Evolutionary conservation across 1,140 invertebrate genomes (phyloP), one percentile per base, ranked within the genome.

Genomic region (Bombus impatiens): DNA sequence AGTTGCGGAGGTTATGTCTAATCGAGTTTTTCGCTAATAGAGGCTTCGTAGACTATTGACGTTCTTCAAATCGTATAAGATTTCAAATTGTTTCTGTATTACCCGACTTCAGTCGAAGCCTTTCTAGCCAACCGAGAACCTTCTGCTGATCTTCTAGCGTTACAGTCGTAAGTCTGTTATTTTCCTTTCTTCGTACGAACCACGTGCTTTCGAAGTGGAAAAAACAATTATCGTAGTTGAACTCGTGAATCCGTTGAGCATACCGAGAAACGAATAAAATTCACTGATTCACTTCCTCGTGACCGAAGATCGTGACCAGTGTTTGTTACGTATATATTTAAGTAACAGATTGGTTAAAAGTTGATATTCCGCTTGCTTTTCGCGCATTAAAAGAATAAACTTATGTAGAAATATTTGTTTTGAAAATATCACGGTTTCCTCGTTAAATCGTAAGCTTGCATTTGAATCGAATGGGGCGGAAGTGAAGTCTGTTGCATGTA

Each of bases 231-330:
- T 78, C 75, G 5, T 6, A 3, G 28, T 32, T 25, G 37, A 71
- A 47, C 35, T 59, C 53, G 82, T 22, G 35, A 84, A 84, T 84
- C 32, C 18, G 53, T 78, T 70, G 1, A 25, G 47, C 9, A 82
- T 4, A 82, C 71, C 6, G n/a, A 74, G 32, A 75, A 12, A 8
- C 22, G 53, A 25, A 59, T 74, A 62, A 75, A 82, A 44, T 82
- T 75, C 22, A 42, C 47, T 75, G 80, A 82, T 65, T 75, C 80
- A 74, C 37, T 42, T 68, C 74, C 82, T 84, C 82, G 82, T 84
- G 82, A 84, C 75, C 32, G 32, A 67, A 12, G 47, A 59, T 47
- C 57, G 72, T 57, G 74, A 78, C 28, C 42, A 74, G 40, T 84
- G 47, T 68, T 84, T 84, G 9, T 44, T 28, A n/a, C 15, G 25